phyloP scores from a whole-genome alignment of 35 echinoderm and acorn worm genomes.

The Ophioderma brevispina region DNA sequence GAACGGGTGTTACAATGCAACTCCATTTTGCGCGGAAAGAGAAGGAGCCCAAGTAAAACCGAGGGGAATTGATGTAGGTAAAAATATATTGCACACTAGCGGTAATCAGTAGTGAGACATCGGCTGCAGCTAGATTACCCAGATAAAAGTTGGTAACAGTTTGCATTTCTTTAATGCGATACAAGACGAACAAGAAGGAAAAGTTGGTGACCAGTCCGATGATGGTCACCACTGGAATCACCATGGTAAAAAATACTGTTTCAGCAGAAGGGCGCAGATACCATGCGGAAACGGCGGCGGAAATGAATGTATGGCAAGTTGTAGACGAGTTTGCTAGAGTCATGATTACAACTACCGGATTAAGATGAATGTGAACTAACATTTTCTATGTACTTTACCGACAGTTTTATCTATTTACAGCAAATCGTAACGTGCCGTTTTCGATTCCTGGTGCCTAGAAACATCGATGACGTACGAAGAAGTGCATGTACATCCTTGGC shows the following conservation, averaged over 20 bases:
- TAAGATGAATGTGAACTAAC: too few relatives aligned
- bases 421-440: too few relatives aligned
- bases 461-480: too few relatives aligned
- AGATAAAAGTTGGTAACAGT: neutral
- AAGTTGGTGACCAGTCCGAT: neutral
- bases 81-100: neutral
- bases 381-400: too few relatives aligned
- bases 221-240: neutral
- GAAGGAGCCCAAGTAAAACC: neutral
- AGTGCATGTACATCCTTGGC: too few relatives aligned
- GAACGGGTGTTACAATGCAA: neutral
- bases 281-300: too few relatives aligned
- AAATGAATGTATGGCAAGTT: too few relatives aligned
- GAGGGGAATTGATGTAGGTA: neutral
- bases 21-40: neutral
- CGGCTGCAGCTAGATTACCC: neutral
- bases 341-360: too few relatives aligned
- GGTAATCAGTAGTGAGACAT: neutral
- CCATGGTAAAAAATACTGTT: neutral
- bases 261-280: too few relatives aligned
- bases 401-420: too few relatives aligned
- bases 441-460: too few relatives aligned
- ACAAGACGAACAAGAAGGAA: neutral
- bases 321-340: too few relatives aligned
- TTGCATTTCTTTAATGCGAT: conserved; percentile 1